Base-by-base conservation (phyloP, 2,113 vertebrate genomes). In the Anthoscopus minutus region DNA sequence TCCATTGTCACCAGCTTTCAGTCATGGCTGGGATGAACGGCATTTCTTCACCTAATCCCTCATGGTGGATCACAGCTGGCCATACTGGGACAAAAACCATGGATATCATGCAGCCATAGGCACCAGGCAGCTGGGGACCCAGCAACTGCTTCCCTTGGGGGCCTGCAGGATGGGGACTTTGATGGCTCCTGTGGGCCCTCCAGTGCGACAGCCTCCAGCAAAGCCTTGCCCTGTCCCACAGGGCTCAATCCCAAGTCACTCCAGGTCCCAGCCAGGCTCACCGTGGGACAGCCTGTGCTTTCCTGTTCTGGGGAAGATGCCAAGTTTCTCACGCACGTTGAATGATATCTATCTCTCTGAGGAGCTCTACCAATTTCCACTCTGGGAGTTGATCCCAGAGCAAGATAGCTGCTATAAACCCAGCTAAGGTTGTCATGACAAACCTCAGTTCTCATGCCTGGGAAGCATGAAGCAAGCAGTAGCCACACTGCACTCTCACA, bases 61-160 rank as follows among this genome's bases (percentile, higher is more conserved):
- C 37, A 13, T 2, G 3, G 20, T n/a, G n/a, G 2, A 40, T 51
- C 50, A 65, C 45, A 71, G 37, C 51, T 47, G 50, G 66, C 14
- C 28, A 23, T 24, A 1, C 1, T 0, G 0, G 13, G 24, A 45
- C 15, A 38, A 83, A 72, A 47, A 44, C 3, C 1, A 15, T 33
- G 12, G 38, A 7, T 58, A 45, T 25, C 44, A 66, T 58, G 51
- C 76, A 71, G 30, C 54, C 7, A 2, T 1, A 2, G 20, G 54
- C 30, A 16, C 3, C 3, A 31, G 11, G 28, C 42, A 79, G 35
- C 48, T 15, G 15, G 9, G 20, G 11, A 88, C 7, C 4, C 60
- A 74, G 58, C 35, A 45, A 24, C 31, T 3, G 7, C 57, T 35
- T 72, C 14, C 9, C 45, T 40, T 10, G 3, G 15, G 14, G 13